phyloP scores from a whole-genome alignment of 2,797 vertebrate species.

The Poeciliopsis paucimaculata region DNA sequence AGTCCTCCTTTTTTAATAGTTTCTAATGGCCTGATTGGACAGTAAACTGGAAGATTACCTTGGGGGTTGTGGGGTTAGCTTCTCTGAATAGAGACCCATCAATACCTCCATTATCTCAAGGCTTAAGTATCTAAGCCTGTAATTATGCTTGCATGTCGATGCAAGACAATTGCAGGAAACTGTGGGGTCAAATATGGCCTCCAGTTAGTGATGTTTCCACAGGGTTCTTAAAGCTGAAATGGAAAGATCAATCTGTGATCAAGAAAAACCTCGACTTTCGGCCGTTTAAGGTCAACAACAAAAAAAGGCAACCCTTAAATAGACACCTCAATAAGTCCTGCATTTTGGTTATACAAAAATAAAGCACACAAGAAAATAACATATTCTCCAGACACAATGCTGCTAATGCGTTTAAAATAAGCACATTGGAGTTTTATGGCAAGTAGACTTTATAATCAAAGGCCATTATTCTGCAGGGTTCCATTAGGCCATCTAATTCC shows the following conservation, averaged over 20 bases:
- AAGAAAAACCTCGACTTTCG: slow-evolving; percentile 25
- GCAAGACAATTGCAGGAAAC: slow-evolving; percentile 18
- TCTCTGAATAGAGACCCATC: slow-evolving; percentile 25
- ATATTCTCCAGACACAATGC: neutral
- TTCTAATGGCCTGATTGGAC: slow-evolving; percentile 16
- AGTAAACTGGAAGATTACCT: slow-evolving; percentile 10
- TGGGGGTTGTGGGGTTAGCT: slow-evolving; percentile 33
- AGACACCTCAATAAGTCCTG: neutral
- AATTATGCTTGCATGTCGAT: slow-evolving; percentile 31
- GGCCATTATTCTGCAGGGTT: slow-evolving; percentile 19
- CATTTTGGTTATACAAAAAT: slow-evolving; percentile 40
- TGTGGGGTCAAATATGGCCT: slow-evolving; percentile 39
- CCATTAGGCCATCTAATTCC: slow-evolving; percentile 27
- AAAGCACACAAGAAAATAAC: slow-evolving; percentile 10
- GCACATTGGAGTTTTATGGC: slow-evolving; percentile 9
- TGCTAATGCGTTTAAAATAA: slow-evolving; percentile 7
- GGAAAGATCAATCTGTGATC: slow-evolving; percentile 50
- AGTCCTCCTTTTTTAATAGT: neutral
- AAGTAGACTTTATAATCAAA: slow-evolving; percentile 25
- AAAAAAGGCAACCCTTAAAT: neutral
- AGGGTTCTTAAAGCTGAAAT: slow-evolving; percentile 39
- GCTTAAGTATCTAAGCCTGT: slow-evolving; percentile 13
- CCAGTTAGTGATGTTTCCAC: slow-evolving; percentile 29
- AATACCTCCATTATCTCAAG: slow-evolving; percentile 26
- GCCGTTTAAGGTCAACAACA: slow-evolving; percentile 14